Evolutionary conservation across 2,888 invertebrate genomes (phyloP), one percentile per base, ranked within the genome.

Genomic region (Leptothorax acervorum): DNA sequence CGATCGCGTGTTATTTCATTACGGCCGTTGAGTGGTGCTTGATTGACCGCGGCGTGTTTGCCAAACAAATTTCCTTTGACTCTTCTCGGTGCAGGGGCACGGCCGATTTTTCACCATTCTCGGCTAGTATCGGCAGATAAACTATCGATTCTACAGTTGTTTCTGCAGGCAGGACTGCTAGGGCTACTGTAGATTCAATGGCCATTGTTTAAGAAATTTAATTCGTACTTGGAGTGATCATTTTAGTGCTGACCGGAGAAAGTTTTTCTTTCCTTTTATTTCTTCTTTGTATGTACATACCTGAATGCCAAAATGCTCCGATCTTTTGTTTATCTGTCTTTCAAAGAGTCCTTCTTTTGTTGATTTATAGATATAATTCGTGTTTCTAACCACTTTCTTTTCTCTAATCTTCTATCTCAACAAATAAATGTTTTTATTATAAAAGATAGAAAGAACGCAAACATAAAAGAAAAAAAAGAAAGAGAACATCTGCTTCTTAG

Each of bases 41-140:
- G 92, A 92, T 92, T 92, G 92, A 91, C 87, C 90, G 68, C 75
- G 55, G 74, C 87, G 76, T 88, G 89, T 90, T 91, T 91, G 88
- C 85, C 85, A 89, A 88, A 87, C 87, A 87, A 86, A 87, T 86
- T 85, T 74, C 84, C 83, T 87, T 82, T 81, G 83, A 82, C 76
- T 60, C 76, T 66, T 82, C 39, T 53, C 60, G 48, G 39, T 42
- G 28, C 48, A 35, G 66, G 65, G 48, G 62, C 35, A 83, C 51
- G 65, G n/a, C n/a, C n/a, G 65, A 79, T 71, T 68, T 78, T 75
- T 65, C 57, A 23, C 63, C 55, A 23, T 0, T 23, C 23, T 23
- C 23, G 23, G 23, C 55, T 5, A 35, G 35, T 35, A 35, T 12
- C 75, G 53, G 2, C 23, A n/a, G 28, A 35, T 42, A n/a, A 55